These are phyloP conservation scores for Aurelia aurita DNA, from an alignment of 30 jellyfish, hydroid and myxozoan genomes.

Conservation along the genomic window DNA sequence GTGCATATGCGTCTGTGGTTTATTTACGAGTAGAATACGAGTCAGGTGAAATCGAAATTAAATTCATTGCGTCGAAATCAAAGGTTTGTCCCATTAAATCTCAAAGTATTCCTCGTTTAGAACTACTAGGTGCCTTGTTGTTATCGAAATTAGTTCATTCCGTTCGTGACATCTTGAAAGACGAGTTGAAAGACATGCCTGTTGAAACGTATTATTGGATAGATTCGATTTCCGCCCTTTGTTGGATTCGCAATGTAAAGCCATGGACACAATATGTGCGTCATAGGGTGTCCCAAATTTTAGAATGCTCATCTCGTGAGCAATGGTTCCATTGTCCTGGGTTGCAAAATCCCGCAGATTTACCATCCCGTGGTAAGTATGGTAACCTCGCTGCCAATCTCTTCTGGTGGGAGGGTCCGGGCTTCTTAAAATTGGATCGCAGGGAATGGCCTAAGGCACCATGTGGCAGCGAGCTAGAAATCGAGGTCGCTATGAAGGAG, in stretches of 20 bases:
- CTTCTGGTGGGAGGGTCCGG: too few relatives aligned
- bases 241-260: constrained; percentile 57
- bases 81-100: constrained; percentile 47
- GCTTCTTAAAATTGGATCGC: too few relatives aligned
- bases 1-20: constrained; percentile 58
- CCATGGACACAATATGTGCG: constrained; percentile 69
- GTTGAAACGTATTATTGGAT: constrained; percentile 43
- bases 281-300: too few relatives aligned
- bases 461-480: too few relatives aligned
- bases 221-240: constrained; percentile 46
- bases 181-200: constrained; percentile 15
- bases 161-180: constrained; percentile 26
- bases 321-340: too few relatives aligned
- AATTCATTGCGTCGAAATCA: constrained; percentile 48
- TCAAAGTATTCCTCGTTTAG: constrained; percentile 61
- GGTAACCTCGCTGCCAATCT: too few relatives aligned
- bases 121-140: constrained; percentile 44
- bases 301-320: too few relatives aligned
- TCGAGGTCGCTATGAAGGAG: too few relatives aligned
- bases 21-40: constrained; percentile 23
- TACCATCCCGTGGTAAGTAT: too few relatives aligned
- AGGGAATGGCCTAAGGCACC: too few relatives aligned
- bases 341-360: too few relatives aligned
- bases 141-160: constrained; percentile 39
- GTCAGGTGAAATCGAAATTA: constrained; percentile 19